Base-by-base conservation (phyloP, 1,140 invertebrate species). In the Megathymus violae region DNA sequence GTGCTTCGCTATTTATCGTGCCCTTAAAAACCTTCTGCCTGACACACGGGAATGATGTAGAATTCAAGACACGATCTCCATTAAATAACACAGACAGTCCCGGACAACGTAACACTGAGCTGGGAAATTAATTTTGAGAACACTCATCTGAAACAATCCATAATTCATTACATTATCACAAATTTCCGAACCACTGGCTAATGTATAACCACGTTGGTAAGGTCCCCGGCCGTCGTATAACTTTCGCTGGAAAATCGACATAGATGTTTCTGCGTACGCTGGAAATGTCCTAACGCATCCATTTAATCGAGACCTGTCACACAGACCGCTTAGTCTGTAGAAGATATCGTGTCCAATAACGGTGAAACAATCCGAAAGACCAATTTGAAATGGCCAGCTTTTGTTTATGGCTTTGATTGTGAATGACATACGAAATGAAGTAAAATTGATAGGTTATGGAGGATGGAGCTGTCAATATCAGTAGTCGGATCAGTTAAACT, bases 131-230 rank as follows among this genome's bases (percentile, higher is more conserved):
- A 77, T 67, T 77, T 74, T 52, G 64, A 56, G 66, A 43, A 63
- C 47, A 65, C 64, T 69, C 69, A 72, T 69, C 67, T 62, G 61
- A 74, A 75, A 44, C 62, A 61, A 64, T 72, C 56, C 74, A 75
- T 77, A 75, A 76, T 74, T 79, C 69, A 79, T 70, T 71, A 79
- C 72, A 74, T 80, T 86, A 86, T 84, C 81, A 64, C 52, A 64
- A 76, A 69, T 75, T 86, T 86, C 81, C 75, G 67, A 71, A 76
- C 69, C 81, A 77, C 62, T 82, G 76, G 54, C 16, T 70, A 68
- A 51, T 44, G 31, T 50, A n/a, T n/a, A 50, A 54, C 83, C 80
- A 82, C 34, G 67, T 64, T 67, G 22, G 14, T 0, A 34, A 65
- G 67, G 71, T 13, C 75, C 61, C 52, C 48, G 27, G 10, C 36